A percentile compares a stretch with the other conserved stretches of the same genome.
Conservation (phyloP, 2,888 invertebrate species). For the Aricia artaxerxes region DNA sequence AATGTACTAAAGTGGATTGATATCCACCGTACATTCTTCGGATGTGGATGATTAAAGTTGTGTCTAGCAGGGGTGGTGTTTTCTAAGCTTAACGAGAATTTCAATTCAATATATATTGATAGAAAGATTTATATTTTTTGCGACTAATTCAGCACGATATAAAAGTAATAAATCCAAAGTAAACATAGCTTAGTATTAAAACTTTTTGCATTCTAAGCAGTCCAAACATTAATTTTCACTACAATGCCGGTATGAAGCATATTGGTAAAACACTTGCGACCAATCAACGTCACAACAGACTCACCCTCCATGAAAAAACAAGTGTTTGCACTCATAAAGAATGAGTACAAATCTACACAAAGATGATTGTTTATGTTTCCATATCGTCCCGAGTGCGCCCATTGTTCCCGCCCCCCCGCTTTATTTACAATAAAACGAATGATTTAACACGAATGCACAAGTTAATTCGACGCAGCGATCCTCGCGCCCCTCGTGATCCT, state of each 20-base stretch:
- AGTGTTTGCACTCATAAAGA: slow-evolving; percentile 78
- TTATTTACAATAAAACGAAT: slow-evolving; percentile 68
- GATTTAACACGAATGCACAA: slow-evolving; percentile 73
- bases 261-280: slow-evolving; percentile 75
- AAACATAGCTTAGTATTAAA: slow-evolving; percentile 47
- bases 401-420: slow-evolving; percentile 59
- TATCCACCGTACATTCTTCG: not conserved
- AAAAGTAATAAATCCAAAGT: slow-evolving; percentile 12
- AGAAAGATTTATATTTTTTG: too few species aligned
- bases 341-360: slow-evolving; percentile 77
- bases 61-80: not conserved
- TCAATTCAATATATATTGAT: too few species aligned
- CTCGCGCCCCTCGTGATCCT: slow-evolving; percentile 56
- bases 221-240: slow-evolving; percentile 69
- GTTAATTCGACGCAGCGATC: slow-evolving; percentile 66
- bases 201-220: slow-evolving; percentile 50
- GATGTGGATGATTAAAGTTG: not conserved
- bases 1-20: slow-evolving; percentile 41
- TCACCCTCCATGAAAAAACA: slow-evolving; percentile 61
- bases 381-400: slow-evolving; percentile 62
- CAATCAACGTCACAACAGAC: slow-evolving; percentile 72
- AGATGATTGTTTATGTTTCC: slow-evolving; percentile 76
- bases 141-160: not conserved
- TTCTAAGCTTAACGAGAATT: not conserved
- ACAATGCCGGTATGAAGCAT: slow-evolving; percentile 74